Base-by-base conservation (phyloP, 2,113 vertebrate genomes). In the Conger conger region DNA sequence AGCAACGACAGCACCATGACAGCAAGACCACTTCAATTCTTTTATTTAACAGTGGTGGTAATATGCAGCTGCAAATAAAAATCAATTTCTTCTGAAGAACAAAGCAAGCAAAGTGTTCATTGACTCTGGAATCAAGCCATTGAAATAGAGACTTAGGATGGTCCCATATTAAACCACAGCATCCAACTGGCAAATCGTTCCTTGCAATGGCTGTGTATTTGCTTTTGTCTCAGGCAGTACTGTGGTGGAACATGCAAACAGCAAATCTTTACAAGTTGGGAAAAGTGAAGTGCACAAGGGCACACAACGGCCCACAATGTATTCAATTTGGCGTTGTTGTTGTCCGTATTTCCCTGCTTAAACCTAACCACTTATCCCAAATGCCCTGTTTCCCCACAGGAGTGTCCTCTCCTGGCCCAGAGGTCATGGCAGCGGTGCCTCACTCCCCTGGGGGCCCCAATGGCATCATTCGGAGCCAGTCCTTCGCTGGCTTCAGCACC, bases 401-500 rank as follows among this genome's bases (percentile, higher is more conserved):
- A 94, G 94, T 97, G 92, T 96, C 97, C 37, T 95, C 97, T 76
- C 94, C 94, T 82, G 91, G 96, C 81, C 96, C 97, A 0, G 97
- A 98, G 93, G 97, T 96, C 96, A 99, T 99, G 98, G 95, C 98
- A 87, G 95, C 97, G 20, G 97, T 97, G 88, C 95, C 96, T 82
- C 97, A 97, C 91, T 98, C 98, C 15, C 98, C 97, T 0, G 98
- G 98, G 76, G 98, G 98, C 40, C 98, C 98, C 93, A 98, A 99
- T 89, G 98, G 98, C 78, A 99, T 99, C 91, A 99, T 99, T 88
- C 94, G 98, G 87, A 99, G 98, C 88, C 98, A 99, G 93, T 99
- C 98, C 36, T 99, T 99, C 0, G 98, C 98, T 0, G 98, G 98
- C 45, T 99, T 99, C 95, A 99, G 98, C 42, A 97, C 98, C 4